Percentiles rank a stretch among this genome's conserved stretches.
These are phyloP conservation scores for Eucera pruinosa DNA, from an alignment of 2,888 invertebrate species.

Conservation along the genomic window DNA sequence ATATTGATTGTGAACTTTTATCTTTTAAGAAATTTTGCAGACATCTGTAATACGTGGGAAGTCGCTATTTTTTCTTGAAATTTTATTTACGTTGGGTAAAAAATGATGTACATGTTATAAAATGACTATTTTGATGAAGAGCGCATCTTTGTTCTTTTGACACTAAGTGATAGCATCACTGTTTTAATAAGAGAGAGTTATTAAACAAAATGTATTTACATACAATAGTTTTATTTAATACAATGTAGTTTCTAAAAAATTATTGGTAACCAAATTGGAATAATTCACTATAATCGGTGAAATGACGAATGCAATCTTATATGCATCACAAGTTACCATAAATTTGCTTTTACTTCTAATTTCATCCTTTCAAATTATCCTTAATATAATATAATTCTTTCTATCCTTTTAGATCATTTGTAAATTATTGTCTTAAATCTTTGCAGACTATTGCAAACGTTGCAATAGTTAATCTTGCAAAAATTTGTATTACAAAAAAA, in stretches of 20 bases:
- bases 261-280: no score
- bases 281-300: not conserved
- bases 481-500: not conserved
- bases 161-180: no score
- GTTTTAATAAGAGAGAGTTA: no score
- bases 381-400: slow-evolving; percentile 1
- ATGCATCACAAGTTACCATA: not conserved
- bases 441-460: not conserved
- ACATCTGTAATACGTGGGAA: not conserved
- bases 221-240: no score
- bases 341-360: not conserved
- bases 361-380: not conserved
- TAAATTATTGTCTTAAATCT: slow-evolving; percentile 4
- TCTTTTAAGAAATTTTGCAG: not conserved
- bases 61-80: not conserved
- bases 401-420: slow-evolving; percentile 15
- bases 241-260: not conserved
- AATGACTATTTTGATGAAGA: no score
- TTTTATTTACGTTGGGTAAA: not conserved
- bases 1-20: not conserved
- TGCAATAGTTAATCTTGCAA: not conserved
- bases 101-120: not conserved
- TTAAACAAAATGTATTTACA: no score
- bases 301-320: not conserved
- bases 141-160: no score